Conservation (phyloP, 30 jellyfish, hydroid and myxozoan species). For the Hydractinia echinata region DNA sequence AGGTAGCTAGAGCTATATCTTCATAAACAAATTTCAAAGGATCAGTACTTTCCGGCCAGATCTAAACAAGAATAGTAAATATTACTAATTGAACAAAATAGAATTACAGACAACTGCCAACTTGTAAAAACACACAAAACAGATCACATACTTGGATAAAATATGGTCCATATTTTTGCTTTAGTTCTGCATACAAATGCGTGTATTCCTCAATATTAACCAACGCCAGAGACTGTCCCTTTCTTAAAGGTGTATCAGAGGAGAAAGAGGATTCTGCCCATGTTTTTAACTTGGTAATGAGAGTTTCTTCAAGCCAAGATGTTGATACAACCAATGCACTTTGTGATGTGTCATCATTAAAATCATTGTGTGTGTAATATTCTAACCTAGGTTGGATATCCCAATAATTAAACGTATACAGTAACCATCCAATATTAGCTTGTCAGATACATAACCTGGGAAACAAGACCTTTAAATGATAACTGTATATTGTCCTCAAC, state of each 20-base stretch:
- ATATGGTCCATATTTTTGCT: conserved; percentile 69
- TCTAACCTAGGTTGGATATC: not conserved
- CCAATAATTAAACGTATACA: no score
- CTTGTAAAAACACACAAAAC: not conserved
- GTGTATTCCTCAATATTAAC: conserved; percentile 70
- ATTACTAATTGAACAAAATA: not conserved
- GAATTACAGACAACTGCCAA: not conserved
- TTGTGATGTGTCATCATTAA: conserved; percentile 25
- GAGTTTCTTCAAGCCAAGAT: conserved; percentile 54
- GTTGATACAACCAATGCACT: conserved; percentile 57
- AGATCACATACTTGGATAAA: conserved; percentile 58
- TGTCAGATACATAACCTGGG: no score
- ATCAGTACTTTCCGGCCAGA: conserved; percentile 96
- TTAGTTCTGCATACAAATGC: conserved; percentile 46
- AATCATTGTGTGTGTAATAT: not conserved
- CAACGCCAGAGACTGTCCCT: conserved; percentile 56
- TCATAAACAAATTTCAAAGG: conserved; percentile 91
- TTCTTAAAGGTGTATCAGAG: conserved; percentile 15
- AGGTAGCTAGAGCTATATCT: conserved; percentile 91
- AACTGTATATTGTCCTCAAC: no score
- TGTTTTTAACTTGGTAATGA: conserved; percentile 50
- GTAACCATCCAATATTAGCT: no score
- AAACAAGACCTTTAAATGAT: no score
- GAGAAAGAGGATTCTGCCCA: conserved; percentile 56
- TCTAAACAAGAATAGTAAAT: conserved; percentile 24